Evolutionary conservation across 2,888 invertebrate genomes (phyloP), one percentile per base, ranked within the genome.

Genomic region (Pogonocherus hispidulus): DNA sequence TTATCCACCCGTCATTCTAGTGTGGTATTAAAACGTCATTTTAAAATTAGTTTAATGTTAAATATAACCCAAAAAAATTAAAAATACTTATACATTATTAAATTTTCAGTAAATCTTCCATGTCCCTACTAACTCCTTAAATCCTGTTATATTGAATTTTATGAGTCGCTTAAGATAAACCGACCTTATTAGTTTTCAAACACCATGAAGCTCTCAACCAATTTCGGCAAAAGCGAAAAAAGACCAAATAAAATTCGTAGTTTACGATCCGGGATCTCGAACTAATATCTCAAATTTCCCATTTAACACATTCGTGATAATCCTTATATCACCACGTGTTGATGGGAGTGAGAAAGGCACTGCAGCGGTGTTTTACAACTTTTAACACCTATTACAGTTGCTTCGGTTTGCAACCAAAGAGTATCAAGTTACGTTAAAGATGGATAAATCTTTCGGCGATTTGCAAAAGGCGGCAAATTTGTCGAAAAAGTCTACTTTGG

Each of bases 231-330:
- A 14, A n/a, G 19, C 35, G 20, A 20, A 19, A 20, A 55, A 55
- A 20, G n/a, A n/a, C 14, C 55, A 16, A 55, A 51, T 62, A 62
- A 62, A 62, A 20, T 22, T 8, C 8, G 22, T 49, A 51, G 46
- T 62, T 62, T 62, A 62, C 62, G 62, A 62, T 62, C 37, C 18
- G 27, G 22, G 19, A 59, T 27, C 47, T 47, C 41, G 32, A 11
- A 62, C 51, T 20, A 62, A 62, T 62, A 62, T 62, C 62, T 62
- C 62, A 51, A 51, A 62, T 62, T 62, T 62, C 62, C 11, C n/a
- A 41, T 27, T 27, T 59, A 47, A 47, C 59, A 54, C 27, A 54
- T 55, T 55, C 35, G 37, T 41, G 62, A 37, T 62, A 62, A 62
- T 62, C 62, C 51, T 46, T 11, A 32, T 35, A 49, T 51, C 27